Evolutionary conservation across 2,888 invertebrate genomes (phyloP), one percentile per base, ranked within the genome.

Genomic region (Lasioglossum leucozonium): DNA sequence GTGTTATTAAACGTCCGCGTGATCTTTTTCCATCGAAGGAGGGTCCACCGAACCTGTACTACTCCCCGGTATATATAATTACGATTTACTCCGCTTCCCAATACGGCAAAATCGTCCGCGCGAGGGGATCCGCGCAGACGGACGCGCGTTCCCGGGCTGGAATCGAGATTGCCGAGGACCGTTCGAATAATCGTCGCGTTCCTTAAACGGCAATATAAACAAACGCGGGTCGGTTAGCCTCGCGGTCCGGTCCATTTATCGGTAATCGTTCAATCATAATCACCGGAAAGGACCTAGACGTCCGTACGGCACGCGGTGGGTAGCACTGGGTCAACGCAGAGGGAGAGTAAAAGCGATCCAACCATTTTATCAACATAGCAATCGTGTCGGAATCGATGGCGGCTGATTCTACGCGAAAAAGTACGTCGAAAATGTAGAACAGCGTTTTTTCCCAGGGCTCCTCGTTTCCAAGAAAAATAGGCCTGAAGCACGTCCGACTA

Each of bases 1-100:
- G 88, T 89, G 89, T 90, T 89, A 88, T 90, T 89, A 89, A 90
- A 89, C 87, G 89, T 89, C 87, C 84, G 88, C 79, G 89, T 86
- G 87, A 89, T 88, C 88, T 89, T 88, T 90, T 90, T 89, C 89
- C 87, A 83, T 74, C 81, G 87, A 88, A 58, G 88, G 88, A 81
- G 86, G 84, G 82, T 74, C 83, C 81, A 72, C 80, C 87, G 84
- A 84, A 87, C 79, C 87, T 81, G 81, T 80, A 80, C 82, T 81
- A 87, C 86, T 82, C 90, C 83, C 87, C 58, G 13, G 58, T 58
- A 86, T 89, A 84, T 89, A 85, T 89, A 89, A 90, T 90, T 90
- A 88, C 90, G 87, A 90, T 90, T 90, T 88, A 84, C 89, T 89
- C 76, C 88, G 88, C 88, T 87, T 88, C 88, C 83, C 86, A 82